phyloP scores from a whole-genome alignment of 1,140 invertebrate genomes.

The Hylaeus anthracinus region DNA sequence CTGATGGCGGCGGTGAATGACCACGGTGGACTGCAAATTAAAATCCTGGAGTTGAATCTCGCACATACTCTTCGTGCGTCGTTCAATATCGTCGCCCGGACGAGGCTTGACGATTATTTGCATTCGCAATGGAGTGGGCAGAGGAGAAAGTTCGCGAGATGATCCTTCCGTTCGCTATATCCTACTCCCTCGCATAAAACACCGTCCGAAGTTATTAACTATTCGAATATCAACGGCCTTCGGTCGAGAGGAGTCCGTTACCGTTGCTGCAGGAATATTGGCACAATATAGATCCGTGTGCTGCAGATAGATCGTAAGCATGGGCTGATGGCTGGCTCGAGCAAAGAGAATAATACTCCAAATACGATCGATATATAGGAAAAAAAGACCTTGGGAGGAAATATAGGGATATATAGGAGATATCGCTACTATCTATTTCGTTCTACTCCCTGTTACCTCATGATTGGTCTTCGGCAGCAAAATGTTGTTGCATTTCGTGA shows the following conservation, averaged over 20 bases:
- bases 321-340: not conserved
- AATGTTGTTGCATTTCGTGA: too few relatives aligned
- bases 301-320: not conserved
- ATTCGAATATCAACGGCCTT: constrained; percentile 31
- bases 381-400: constrained; percentile 24
- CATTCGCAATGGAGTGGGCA: not conserved
- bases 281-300: not conserved
- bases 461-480: not conserved
- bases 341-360: constrained; percentile 21
- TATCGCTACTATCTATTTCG: not conserved
- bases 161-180: not conserved
- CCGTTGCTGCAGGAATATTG: constrained; percentile 12
- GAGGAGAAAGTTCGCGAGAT: not conserved
- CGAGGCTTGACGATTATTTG: constrained; percentile 24
- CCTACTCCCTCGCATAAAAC: constrained; percentile 2
- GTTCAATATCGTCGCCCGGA: constrained; percentile 27
- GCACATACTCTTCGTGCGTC: not conserved
- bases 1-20: not conserved
- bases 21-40: constrained; percentile 40
- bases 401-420: constrained; percentile 12
- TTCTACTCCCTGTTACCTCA: constrained; percentile 13
- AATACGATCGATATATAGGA: constrained; percentile 37
- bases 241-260: not conserved
- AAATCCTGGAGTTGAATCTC: constrained; percentile 31
- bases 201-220: constrained; percentile 29